Percentiles rank a stretch among this genome's conserved stretches.
Evolutionary conservation across 2,888 invertebrate species (phyloP).

Genomic region (Rhagium mordax): DNA sequence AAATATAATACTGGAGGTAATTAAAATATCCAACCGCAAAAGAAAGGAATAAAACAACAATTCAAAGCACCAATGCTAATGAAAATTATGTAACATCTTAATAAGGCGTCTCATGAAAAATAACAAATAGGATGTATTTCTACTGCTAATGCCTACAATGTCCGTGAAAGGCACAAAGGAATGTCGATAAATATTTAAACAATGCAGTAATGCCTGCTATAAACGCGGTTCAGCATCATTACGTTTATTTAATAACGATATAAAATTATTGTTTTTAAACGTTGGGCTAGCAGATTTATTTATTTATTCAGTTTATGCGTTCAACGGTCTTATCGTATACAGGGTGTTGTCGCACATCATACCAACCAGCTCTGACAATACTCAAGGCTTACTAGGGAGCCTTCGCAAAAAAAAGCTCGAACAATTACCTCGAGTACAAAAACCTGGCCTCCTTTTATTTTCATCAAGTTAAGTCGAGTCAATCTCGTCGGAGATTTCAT

Average conservation of each 20-base stretch:
- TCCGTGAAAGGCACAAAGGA: slow-evolving; percentile 31
- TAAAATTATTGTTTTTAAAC: slow-evolving; percentile 21
- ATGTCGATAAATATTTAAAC: slow-evolving; percentile 36
- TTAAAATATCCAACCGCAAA: background rate
- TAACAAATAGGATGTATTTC: slow-evolving; percentile 29
- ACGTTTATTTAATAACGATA: slow-evolving; percentile 41
- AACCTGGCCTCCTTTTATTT: no score
- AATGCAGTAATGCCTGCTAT: slow-evolving; percentile 36
- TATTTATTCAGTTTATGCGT: slow-evolving; percentile 12
- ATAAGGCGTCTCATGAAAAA: slow-evolving; percentile 26
- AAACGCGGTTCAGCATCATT: slow-evolving; percentile 38
- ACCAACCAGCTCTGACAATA: no score
- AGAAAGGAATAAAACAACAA: background rate
- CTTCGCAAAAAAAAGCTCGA: no score
- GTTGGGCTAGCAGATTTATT: slow-evolving; percentile 16
- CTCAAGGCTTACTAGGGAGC: no score
- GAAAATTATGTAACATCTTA: slow-evolving; percentile 27
- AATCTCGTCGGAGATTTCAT: no score
- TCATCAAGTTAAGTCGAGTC: no score
- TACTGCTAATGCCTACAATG: slow-evolving; percentile 25
- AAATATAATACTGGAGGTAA: background rate
- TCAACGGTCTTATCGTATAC: slow-evolving; percentile 1
- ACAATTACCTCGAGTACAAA: no score
- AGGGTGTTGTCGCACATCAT: background rate
- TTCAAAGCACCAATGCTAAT: background rate